phyloP scores from a whole-genome alignment of 2,113 vertebrate genomes.

The Ceyx melanurus region DNA sequence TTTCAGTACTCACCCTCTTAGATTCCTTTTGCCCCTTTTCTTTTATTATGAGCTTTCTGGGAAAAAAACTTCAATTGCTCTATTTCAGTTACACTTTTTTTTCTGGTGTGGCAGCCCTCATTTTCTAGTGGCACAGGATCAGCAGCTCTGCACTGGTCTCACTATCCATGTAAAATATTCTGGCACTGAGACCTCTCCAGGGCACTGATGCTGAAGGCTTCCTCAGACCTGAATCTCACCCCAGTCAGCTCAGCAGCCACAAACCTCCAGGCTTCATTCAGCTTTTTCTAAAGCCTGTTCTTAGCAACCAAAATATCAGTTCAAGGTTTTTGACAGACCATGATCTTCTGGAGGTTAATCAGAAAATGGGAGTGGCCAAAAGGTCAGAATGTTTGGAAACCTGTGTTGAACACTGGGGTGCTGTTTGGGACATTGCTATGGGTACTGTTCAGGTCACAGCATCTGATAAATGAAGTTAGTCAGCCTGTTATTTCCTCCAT shows the following conservation, averaged over 20 bases:
- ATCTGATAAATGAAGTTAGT: background rate
- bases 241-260: background rate
- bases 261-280: background rate
- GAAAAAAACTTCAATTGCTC: background rate
- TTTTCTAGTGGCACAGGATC: background rate
- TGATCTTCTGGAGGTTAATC: background rate
- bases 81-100: rapidly evolving
- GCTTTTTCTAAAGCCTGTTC: background rate
- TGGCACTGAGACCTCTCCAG: background rate
- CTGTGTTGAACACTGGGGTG: background rate
- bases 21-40: background rate
- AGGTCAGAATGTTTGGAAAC: background rate
- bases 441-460: background rate
- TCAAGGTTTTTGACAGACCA: background rate
- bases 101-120: background rate
- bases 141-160: background rate
- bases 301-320: background rate
- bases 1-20: background rate
- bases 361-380: background rate
- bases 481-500: background rate
- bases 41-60: background rate
- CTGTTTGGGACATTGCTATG: background rate
- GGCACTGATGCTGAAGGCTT: background rate
- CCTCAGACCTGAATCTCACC: background rate
- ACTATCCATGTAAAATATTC: background rate